Evolutionary conservation across 2,888 invertebrate species (phyloP), one percentile per base, ranked within the genome.

Genomic region (Pristionchus entomophagus): DNA sequence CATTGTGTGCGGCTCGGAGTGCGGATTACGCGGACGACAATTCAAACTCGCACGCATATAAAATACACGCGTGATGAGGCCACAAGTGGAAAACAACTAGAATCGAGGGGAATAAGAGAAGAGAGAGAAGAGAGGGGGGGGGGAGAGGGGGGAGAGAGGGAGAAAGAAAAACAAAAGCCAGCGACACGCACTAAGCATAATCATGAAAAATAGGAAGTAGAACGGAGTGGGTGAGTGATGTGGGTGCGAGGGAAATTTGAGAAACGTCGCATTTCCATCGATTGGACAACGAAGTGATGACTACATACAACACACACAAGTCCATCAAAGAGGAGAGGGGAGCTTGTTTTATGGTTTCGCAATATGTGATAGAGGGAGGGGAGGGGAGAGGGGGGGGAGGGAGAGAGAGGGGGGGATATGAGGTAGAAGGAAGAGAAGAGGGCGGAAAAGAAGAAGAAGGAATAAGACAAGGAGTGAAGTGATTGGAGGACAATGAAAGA

Each of bases 61-160:
- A 45, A 29, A 78, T 49, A 78, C 49, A 78, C 45, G 17, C 19
- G 26, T 45, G 5, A 49, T 29, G 45, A 78, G 38, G n/a, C 35
- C 69, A 22, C 6, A 41, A 69, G 69, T 69, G 69, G 69, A 69
- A 69, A 69, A 69, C 69, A 69, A 69, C 69, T 19, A 19, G 73
- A 41, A 73, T 49, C 45, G 29, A 26, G n/a, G 38, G 26, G 12
- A n/a, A n/a, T n/a, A n/a, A n/a, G n/a, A n/a, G n/a, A n/a, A n/a
- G n/a, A n/a, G 73, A 45, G 73, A 45, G 41, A 77, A 14, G 0
- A 41, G 19, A 32, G 2, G 26, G 73, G 22, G 41, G 41, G 12
- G 22, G 29, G 49, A 45, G 49, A 49, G 78, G 14, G 26, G 10
- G n/a, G 29, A 78, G 32, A n/a, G 22, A 49, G 32, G n/a, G 14